Evolutionary conservation across 2,113 vertebrate genomes (phyloP).

Genomic region (Silurus asotus): DNA sequence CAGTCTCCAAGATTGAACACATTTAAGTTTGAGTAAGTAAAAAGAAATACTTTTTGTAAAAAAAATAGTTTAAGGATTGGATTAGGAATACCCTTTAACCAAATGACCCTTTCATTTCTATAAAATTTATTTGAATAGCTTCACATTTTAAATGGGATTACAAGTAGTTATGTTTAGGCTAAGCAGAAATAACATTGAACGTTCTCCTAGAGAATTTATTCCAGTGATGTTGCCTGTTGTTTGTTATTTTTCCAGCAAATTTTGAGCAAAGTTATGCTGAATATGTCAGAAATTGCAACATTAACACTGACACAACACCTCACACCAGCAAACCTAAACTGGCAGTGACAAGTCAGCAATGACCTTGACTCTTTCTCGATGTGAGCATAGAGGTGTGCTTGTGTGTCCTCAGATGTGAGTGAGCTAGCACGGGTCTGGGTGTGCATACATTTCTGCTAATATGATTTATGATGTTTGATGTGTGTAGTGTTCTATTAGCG

Average conservation of each 20-base stretch:
- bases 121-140: neutral
- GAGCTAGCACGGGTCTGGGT: neutral
- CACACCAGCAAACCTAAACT: neutral
- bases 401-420: conserved; percentile 11
- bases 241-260: neutral
- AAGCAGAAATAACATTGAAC: neutral
- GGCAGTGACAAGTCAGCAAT: neutral
- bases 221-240: neutral
- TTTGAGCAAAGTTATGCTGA: neutral
- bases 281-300: conserved; percentile 1
- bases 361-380: conserved; percentile 9
- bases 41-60: neutral
- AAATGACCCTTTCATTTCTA: neutral
- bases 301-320: conserved; percentile 7
- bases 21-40: neutral
- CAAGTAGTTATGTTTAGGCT: neutral
- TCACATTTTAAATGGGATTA: neutral
- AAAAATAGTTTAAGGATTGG: neutral
- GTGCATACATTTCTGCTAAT: conserved; percentile 2
- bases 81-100: neutral
- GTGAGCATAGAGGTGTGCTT: conserved; percentile 17
- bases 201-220: neutral
- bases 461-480: conserved; percentile 2
- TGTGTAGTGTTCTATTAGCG: neutral
- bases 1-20: neutral